phyloP scores from a whole-genome alignment of 2,797 vertebrate species.

The Peromyscus eremicus region DNA sequence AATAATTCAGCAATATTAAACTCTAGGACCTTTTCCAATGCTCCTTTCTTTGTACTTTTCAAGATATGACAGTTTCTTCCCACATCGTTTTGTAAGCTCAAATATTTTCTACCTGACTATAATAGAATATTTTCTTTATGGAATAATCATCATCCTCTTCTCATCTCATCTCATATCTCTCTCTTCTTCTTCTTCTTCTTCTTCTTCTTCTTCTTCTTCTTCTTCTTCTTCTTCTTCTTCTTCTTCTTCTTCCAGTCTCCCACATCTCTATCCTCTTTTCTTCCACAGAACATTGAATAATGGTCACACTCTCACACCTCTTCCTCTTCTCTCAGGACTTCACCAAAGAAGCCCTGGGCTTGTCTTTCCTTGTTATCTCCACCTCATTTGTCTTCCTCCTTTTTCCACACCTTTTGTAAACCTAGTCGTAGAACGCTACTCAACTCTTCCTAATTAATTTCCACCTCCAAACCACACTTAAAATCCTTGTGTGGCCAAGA shows the following conservation, averaged over 20 bases:
- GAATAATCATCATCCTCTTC: not conserved
- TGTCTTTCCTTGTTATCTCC: not conserved
- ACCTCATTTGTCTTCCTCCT: not conserved
- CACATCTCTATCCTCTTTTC: not conserved
- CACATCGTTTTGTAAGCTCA: not conserved
- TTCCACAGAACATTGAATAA: not conserved
- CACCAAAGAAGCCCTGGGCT: not conserved
- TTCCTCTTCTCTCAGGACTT: not conserved
- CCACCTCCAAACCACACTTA: not conserved
- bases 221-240: too few relatives aligned
- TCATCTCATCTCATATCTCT: not conserved
- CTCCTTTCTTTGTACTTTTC: not conserved
- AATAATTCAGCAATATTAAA: not conserved
- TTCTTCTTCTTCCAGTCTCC: too few relatives aligned
- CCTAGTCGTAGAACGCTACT: not conserved
- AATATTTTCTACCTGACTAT: not conserved
- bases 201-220: not conserved
- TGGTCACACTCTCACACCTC: not conserved
- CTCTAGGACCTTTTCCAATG: not conserved
- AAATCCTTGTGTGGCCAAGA: not conserved
- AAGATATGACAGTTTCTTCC: not conserved
- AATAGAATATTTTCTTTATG: conserved; percentile 6
- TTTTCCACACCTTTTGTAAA: not conserved
- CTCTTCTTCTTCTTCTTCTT: not conserved
- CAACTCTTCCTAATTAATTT: not conserved